Conservation (phyloP, 2,888 invertebrate species). For the Heteromyza rotundicornis region DNA sequence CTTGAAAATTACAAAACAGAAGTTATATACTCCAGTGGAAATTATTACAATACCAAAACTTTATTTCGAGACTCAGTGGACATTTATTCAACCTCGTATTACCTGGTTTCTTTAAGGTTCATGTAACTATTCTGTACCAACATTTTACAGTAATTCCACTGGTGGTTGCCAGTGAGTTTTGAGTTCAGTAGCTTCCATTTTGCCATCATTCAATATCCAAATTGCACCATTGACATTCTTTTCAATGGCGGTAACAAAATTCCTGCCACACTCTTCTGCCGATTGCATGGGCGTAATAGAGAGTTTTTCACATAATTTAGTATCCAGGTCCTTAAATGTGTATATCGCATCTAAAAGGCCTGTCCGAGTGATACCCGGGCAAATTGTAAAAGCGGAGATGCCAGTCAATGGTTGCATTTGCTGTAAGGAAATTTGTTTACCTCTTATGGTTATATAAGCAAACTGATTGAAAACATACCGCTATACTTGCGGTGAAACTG, state of each 20-base stretch:
- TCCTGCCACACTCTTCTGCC: slow-evolving; percentile 44
- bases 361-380: slow-evolving; percentile 45
- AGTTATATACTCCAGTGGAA: too few species aligned
- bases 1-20: too few species aligned
- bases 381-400: slow-evolving; percentile 42
- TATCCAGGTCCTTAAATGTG: slow-evolving; percentile 44
- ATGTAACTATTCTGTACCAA: too few species aligned
- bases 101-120: too few species aligned
- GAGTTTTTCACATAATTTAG: slow-evolving; percentile 34
- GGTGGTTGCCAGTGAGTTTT: too few species aligned
- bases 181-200: too few species aligned
- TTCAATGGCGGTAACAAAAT: slow-evolving; percentile 52
- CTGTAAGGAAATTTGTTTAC: slow-evolving; percentile 30
- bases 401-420: slow-evolving; percentile 42
- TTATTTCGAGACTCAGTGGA: too few species aligned
- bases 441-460: slow-evolving; percentile 8
- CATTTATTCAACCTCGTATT: too few species aligned
- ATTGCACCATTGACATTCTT: slow-evolving; percentile 53
- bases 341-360: slow-evolving; percentile 40
- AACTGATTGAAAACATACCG: too few species aligned
- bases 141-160: too few species aligned
- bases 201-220: slow-evolving; percentile 54
- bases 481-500: slow-evolving; percentile 57
- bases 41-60: too few species aligned
- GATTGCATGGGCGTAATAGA: slow-evolving; percentile 36